Percentiles rank a stretch among this genome's conserved stretches.
These are phyloP conservation scores for Regulus satrapa DNA, from an alignment of 2,113 vertebrate species.

Conservation along the genomic window DNA sequence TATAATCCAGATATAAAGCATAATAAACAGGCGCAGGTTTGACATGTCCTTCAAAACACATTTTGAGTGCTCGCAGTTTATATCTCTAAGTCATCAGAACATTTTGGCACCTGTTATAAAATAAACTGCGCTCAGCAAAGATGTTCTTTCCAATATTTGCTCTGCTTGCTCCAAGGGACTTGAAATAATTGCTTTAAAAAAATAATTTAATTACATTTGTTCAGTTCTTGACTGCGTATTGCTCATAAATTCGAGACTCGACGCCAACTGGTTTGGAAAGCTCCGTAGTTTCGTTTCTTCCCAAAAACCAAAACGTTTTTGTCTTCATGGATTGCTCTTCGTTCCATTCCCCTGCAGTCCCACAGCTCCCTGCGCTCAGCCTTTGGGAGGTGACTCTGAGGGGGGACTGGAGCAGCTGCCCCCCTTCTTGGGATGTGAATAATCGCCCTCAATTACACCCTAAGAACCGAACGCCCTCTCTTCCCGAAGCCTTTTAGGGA, in stretches of 20 bases:
- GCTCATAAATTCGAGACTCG: neutral
- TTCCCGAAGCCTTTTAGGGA: neutral
- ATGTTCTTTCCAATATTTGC: neutral
- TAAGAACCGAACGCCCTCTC: neutral
- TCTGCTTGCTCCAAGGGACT: neutral
- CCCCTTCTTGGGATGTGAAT: neutral
- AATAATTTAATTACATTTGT: neutral
- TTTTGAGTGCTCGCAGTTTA: neutral
- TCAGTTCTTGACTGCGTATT: fast-evolving
- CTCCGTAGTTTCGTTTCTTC: neutral
- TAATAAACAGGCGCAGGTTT: neutral
- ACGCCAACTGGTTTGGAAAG: neutral
- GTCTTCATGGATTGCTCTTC: fast-evolving
- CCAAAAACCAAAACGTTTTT: neutral
- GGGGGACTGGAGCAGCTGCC: neutral
- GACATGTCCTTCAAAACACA: neutral
- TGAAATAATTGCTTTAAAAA: neutral
- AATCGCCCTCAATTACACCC: neutral
- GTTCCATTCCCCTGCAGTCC: neutral
- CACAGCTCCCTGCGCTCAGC: neutral
- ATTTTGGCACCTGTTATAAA: neutral
- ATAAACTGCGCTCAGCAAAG: neutral
- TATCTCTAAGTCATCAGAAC: neutral
- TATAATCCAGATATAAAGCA: neutral
- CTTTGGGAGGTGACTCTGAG: neutral